Conservation (phyloP, 1,140 invertebrate genomes). For the Drosophila insularis region DNA sequence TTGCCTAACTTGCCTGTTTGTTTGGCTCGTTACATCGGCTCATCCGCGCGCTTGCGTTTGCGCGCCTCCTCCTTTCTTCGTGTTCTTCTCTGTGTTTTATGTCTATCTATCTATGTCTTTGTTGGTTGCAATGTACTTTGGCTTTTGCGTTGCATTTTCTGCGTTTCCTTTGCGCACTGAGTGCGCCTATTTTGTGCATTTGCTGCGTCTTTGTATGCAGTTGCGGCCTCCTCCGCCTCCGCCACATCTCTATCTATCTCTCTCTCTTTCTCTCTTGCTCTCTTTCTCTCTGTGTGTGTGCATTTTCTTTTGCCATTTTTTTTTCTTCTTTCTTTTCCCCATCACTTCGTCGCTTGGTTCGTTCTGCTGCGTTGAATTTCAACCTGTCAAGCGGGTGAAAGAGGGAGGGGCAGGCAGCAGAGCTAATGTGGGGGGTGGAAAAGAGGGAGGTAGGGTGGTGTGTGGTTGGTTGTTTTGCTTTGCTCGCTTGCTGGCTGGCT, state of each 20-base stretch:
- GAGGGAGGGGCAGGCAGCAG: constrained; percentile 4
- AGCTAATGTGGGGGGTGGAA: not conserved
- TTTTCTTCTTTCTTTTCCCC: constrained; percentile 12
- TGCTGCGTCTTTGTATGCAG: constrained; percentile 50
- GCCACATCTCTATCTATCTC: too few species aligned
- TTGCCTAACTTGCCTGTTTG: not conserved
- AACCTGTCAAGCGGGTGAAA: constrained; percentile 66
- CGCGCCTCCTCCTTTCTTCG: not conserved
- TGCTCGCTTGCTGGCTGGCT: too few species aligned
- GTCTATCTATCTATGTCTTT: constrained; percentile 12
- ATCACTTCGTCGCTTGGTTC: constrained; percentile 49
- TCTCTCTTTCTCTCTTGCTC: too few species aligned
- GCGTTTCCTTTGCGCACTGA: constrained; percentile 66
- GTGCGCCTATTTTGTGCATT: constrained; percentile 62
- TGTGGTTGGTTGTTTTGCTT: constrained; percentile 5
- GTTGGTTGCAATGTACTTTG: constrained; percentile 21
- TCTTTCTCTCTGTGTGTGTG: constrained; percentile 38
- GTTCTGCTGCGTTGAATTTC: constrained; percentile 79
- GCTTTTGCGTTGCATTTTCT: constrained; percentile 65
- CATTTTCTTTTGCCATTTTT: constrained; percentile 69
- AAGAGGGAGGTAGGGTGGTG: not conserved
- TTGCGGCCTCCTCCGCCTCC: constrained; percentile 17
- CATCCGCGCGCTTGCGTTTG: constrained; percentile 19
- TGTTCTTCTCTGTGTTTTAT: not conserved
- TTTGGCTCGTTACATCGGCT: not conserved